Evolutionary conservation across 2,888 invertebrate species (phyloP), one percentile per base, ranked within the genome.

Genomic region (Diadegma fenestrale): DNA sequence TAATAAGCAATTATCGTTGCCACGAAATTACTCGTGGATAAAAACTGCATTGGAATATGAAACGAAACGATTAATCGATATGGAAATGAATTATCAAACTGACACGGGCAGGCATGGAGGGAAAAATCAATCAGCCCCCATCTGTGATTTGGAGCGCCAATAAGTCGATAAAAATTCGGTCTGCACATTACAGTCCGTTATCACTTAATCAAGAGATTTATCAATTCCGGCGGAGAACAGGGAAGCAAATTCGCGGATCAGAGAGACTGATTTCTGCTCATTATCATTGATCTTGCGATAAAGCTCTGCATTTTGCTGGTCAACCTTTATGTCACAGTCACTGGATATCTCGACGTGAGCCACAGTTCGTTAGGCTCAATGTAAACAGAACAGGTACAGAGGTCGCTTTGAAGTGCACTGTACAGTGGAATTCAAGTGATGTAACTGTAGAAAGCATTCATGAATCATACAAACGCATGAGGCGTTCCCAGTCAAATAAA

Each of bases 261-360:
- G 26, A n/a, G 41, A 17, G 22, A 41, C 45, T 17, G 51, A 61
- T 51, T 48, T 61, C 22, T 17, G 19, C 72, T 63, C 63, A 72
- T 75, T 83, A 75, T 51, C 79, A 43, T 80, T 63, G 48, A 75
- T 83, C 73, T 68, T n/a, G 64, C 78, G 76, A 71, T n/a, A 5
- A 41, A 12, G 0, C 37, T 71, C 45, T 45, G 41, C 61, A 22
- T 41, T 30, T 17, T 22, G 69, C 10, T 51, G 61, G 22, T 64
- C 66, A 63, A n/a, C 17, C 26, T 73, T 8, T 10, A 43, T 66
- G 73, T 61, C 73, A 80, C 43, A 66, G 51, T 33, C 54, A 19
- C 30, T 64, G 17, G n/a, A 43, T 73, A 61, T 73, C 41, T 73
- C 48, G 30, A 45, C 26, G 19, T 41, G 19, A 26, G 33, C 17